Conservation (phyloP, 2,113 vertebrate species). For the Cryptotis parvus region DNA sequence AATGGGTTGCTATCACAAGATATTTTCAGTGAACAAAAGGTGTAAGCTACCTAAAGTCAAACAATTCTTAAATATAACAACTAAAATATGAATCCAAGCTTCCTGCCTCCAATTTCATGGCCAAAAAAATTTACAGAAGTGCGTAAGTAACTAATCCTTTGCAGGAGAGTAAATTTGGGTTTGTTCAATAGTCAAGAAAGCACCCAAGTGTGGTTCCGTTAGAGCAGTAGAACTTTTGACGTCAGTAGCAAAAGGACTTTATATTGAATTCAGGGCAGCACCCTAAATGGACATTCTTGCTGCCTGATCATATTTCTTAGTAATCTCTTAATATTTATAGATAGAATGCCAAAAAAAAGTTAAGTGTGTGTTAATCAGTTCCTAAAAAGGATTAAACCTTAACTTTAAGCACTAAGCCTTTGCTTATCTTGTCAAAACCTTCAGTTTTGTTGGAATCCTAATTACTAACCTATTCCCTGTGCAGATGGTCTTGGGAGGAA, state of each 20-base stretch:
- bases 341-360: conserved; percentile 64
- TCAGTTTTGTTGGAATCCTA: conserved; percentile 66
- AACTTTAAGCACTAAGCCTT: conserved; percentile 70
- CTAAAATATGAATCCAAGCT: not conserved
- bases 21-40: not conserved
- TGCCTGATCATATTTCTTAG: conserved; percentile 63
- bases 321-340: conserved; percentile 68
- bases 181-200: conserved; percentile 62
- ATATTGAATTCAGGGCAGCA: conserved; percentile 39
- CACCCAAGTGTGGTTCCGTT: not conserved
- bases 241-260: conserved; percentile 41
- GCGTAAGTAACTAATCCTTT: conserved; percentile 70
- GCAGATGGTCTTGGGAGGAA: conserved; percentile 78
- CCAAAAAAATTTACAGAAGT: conserved; percentile 60
- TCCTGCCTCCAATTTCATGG: conserved; percentile 15
- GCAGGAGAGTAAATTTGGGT: conserved; percentile 11
- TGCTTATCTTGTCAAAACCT: conserved; percentile 74
- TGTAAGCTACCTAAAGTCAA: not conserved
- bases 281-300: conserved; percentile 57
- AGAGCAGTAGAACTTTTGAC: conserved; percentile 50
- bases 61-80: not conserved
- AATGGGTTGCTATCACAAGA: not conserved
- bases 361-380: conserved; percentile 63
- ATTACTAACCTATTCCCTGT: conserved; percentile 69
- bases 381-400: conserved; percentile 78